Conservation (phyloP, 1,140 invertebrate genomes). For the Mya arenaria region DNA sequence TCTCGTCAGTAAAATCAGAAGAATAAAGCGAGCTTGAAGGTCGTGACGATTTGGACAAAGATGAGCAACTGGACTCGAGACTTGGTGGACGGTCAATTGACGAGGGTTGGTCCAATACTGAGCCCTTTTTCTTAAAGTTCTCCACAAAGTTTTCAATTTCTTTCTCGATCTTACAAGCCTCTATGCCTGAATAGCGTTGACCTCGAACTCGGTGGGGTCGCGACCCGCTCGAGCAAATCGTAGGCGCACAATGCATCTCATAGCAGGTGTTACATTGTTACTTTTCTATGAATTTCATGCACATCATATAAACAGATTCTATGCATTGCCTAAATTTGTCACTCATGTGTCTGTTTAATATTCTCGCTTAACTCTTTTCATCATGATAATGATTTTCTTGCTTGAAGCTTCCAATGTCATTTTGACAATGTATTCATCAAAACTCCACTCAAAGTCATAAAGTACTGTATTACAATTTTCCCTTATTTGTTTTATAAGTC, state of each 20-base stretch:
- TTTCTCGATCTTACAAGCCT: constrained; percentile 55
- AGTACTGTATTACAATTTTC: too few species aligned
- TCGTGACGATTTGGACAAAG: constrained; percentile 36
- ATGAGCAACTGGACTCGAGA: constrained; percentile 47
- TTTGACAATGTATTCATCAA: too few species aligned
- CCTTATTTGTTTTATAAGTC: too few species aligned
- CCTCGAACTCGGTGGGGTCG: constrained; percentile 42
- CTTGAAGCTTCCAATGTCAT: too few species aligned
- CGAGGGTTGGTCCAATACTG: constrained; percentile 33
- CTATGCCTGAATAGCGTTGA: constrained; percentile 48
- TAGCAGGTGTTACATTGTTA: constrained; percentile 36
- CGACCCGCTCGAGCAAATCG: constrained; percentile 44
- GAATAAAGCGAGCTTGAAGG: constrained; percentile 53
- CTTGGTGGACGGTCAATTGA: constrained; percentile 34
- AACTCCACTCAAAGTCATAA: too few species aligned
- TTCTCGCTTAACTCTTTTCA: neutral
- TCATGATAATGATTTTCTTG: too few species aligned
- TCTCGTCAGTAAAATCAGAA: constrained; percentile 52
- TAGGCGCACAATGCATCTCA: too few species aligned
- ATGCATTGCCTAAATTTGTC: neutral
- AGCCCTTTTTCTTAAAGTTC: constrained; percentile 55
- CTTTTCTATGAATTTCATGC: neutral
- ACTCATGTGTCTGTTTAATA: neutral
- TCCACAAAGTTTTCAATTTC: constrained; percentile 56
- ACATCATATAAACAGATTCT: neutral